Evolutionary conservation across 1,140 invertebrate species (phyloP), one percentile per base, ranked within the genome.

Genomic region (Drosophila santomea): DNA sequence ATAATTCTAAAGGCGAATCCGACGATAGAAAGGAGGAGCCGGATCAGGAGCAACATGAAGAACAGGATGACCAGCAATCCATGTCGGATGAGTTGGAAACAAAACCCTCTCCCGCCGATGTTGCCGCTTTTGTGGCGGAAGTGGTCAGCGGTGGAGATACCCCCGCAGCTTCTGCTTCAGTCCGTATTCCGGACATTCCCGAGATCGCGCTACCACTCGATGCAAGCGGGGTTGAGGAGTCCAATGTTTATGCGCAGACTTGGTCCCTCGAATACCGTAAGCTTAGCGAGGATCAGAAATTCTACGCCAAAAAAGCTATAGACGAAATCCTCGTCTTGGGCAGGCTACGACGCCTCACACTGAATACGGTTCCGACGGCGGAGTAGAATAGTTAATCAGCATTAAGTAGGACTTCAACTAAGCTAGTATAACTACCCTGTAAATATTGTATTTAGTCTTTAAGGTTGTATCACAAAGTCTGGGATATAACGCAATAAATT

Each of bases 271-370:
- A 86, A 36, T 86, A 82, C 45, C 83, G 83, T 14, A 86, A 86
- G 10, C 62, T 88, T 0, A 86, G 59, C 35, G 82, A 88, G 32
- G 83, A 86, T 10, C 82, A 86, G 51, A 75, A 86, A 20, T 88
- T 86, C 47, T 88, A 68, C 50, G 82, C 82, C 39, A 88, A 88
- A 60, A 58, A 76, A 32, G 83, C 83, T 6, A 88, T 88, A 48
- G 75, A 86, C 71, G 82, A 86, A 41, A 86, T 88, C n/a, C 78
- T 86, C 52, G 82, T 88, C 5, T 35, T 88, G 8, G 83, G 82
- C 2, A 72, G 82, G 4, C 56, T 86, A n/a, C 50, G 83, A 25
- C 82, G 82, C 11, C 48, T 86, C 23, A 86, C 74, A 11, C 38
- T 86, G 7, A 86, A 79, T 11, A 86, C 82, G 28, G 83, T 88